phyloP scores from a whole-genome alignment of 2,888 invertebrate species.

The Iselma pallidipennis region DNA sequence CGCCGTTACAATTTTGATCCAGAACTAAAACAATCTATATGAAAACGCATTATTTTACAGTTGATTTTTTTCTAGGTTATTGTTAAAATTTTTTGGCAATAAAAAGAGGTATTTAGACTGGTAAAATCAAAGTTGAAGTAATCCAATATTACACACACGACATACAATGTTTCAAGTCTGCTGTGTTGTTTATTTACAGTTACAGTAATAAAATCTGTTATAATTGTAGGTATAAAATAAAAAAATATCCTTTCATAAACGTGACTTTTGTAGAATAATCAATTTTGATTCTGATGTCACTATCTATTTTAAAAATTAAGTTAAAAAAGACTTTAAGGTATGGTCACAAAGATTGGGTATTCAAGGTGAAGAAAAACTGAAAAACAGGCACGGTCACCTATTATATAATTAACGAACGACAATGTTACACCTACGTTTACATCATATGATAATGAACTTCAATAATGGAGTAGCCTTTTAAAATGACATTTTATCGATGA shows the following conservation, averaged over 20 bases:
- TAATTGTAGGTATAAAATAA: background rate
- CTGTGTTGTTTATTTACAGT: background rate
- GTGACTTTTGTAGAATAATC: no score
- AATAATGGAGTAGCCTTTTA: background rate
- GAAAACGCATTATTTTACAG: no score
- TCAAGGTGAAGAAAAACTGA: background rate
- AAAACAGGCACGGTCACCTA: background rate
- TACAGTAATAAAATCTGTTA: background rate
- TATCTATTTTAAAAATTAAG: no score
- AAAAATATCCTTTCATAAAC: background rate
- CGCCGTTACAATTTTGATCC: background rate
- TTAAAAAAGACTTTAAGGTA: background rate
- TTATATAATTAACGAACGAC: background rate
- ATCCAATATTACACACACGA: background rate
- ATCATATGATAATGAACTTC: slow-evolving; percentile 4
- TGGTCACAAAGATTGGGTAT: background rate
- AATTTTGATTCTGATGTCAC: no score
- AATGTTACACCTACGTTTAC: background rate
- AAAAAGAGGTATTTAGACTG: no score
- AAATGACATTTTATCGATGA: background rate
- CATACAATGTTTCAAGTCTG: background rate
- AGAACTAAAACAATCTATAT: no score
- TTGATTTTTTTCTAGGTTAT: no score
- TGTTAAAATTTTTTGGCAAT: background rate
- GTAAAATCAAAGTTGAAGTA: background rate